These are phyloP conservation scores for Parazoanthus atlanticus DNA, from an alignment of 92 coral and sea anemone genomes.

Conservation along the genomic window DNA sequence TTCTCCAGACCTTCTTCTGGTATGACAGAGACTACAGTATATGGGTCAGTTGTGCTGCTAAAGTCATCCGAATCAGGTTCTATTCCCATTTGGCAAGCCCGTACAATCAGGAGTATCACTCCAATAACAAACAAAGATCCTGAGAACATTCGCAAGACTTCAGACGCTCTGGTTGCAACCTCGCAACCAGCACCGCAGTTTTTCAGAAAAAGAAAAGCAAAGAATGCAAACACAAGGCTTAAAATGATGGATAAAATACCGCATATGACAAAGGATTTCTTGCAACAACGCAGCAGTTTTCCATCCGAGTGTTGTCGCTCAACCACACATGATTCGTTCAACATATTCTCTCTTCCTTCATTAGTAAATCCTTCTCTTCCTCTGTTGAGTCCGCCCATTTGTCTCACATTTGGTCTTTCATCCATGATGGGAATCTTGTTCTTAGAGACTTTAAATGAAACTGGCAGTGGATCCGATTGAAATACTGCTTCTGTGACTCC, in stretches of 20 bases:
- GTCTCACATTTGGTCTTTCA: background rate
- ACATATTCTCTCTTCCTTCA: background rate
- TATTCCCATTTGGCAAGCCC: slow-evolving; percentile 38
- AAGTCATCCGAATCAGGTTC: background rate
- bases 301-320: background rate
- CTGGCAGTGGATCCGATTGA: background rate
- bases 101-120: slow-evolving; percentile 12
- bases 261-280: slow-evolving; percentile 40
- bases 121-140: slow-evolving; percentile 36
- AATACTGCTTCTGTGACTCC: background rate
- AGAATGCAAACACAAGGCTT: slow-evolving; percentile 76
- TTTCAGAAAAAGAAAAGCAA: slow-evolving; percentile 71
- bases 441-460: background rate
- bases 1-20: slow-evolving; percentile 74
- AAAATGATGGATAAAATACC: slow-evolving; percentile 69
- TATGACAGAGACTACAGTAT: slow-evolving; percentile 68
- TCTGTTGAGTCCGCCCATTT: background rate
- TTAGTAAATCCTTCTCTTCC: background rate
- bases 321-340: background rate
- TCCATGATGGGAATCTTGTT: background rate
- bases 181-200: slow-evolving; percentile 65
- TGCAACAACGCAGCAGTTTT: background rate
- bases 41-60: background rate
- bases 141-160: slow-evolving; percentile 34
- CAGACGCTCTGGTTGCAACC: slow-evolving; percentile 18